Evolutionary conservation across 2,113 vertebrate genomes (phyloP).

Genomic region (Porphyrio hochstetteri): DNA sequence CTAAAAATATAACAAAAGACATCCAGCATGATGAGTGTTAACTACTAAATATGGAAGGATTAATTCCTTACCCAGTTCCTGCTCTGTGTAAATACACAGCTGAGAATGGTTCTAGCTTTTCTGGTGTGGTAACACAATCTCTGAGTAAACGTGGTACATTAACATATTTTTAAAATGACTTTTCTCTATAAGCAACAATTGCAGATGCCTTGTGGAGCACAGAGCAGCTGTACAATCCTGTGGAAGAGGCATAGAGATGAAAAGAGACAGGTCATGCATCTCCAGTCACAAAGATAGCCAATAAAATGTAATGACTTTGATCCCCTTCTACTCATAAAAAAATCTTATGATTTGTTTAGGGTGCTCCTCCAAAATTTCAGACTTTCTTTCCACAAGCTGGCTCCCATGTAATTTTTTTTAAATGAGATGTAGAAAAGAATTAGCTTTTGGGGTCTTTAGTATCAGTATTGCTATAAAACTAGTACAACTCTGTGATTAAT

Average conservation of each 20-base stretch:
- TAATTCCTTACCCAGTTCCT: not conserved
- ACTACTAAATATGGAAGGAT: not conserved
- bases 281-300: not conserved
- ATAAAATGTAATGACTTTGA: not conserved
- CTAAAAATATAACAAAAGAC: not conserved
- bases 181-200: not conserved
- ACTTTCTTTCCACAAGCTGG: not conserved
- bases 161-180: not conserved
- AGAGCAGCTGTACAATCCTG: not conserved
- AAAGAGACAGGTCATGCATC: not conserved
- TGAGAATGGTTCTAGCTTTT: not conserved
- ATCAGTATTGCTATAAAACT: not conserved
- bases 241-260: not conserved
- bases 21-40: not conserved
- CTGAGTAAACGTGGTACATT: not conserved
- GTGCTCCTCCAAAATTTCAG: not conserved
- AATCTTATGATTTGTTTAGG: not conserved
- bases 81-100: not conserved
- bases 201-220: not conserved
- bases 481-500: not conserved
- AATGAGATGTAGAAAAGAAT: not conserved
- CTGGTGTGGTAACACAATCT: not conserved
- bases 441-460: not conserved
- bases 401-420: not conserved
- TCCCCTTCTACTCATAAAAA: not conserved